These are phyloP conservation scores for Muntiacus reevesi DNA, from an alignment of 2,113 vertebrate species.

Conservation along the genomic window DNA sequence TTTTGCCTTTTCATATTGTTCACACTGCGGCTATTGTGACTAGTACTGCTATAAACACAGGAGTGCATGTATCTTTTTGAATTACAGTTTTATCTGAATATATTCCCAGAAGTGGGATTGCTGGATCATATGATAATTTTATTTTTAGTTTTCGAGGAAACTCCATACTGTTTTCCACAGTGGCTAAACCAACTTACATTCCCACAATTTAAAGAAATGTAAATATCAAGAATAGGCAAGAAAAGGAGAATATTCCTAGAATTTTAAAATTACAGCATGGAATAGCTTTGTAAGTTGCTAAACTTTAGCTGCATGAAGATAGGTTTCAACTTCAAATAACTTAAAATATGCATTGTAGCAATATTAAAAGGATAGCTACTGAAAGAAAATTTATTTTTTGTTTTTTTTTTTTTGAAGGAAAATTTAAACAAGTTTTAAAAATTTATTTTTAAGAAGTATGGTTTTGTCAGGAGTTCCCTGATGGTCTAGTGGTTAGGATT, in stretches of 20 bases:
- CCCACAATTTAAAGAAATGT: background rate
- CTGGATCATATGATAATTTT: background rate
- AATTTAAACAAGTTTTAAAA: background rate
- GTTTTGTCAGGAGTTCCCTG: background rate
- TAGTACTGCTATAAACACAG: background rate
- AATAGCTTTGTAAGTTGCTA: background rate
- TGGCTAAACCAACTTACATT: background rate
- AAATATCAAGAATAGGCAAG: constrained; percentile 2
- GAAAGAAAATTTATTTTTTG: background rate
- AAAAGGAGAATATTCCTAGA: background rate
- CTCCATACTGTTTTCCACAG: background rate
- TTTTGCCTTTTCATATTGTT: background rate
- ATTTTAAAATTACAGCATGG: constrained; percentile 5
- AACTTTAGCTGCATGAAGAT: background rate
- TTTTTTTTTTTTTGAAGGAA: background rate
- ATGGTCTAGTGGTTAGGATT: background rate
- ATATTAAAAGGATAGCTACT: background rate
- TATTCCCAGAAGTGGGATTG: background rate
- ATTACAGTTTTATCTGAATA: background rate
- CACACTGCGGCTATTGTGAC: background rate
- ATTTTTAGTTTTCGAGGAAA: background rate
- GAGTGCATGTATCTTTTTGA: background rate
- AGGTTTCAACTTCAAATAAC: background rate
- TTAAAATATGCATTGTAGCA: background rate
- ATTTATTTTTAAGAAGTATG: background rate